Conservation (phyloP, 2,888 invertebrate species). For the Rosalia funebris region DNA sequence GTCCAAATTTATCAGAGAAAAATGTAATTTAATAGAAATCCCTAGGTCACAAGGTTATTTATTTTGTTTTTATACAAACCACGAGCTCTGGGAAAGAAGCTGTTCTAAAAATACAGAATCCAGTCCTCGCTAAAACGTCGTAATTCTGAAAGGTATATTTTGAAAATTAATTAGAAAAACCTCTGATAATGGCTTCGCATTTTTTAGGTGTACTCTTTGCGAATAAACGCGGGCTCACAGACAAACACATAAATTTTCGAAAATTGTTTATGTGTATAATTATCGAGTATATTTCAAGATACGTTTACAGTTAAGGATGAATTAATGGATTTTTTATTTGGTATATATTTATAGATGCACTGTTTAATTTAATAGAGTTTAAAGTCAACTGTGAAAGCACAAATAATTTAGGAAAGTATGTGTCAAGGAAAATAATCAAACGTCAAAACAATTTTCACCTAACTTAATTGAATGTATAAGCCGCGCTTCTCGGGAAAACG, state of each 20-base stretch:
- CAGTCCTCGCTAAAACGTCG: not conserved
- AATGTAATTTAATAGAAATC: constrained; percentile 17
- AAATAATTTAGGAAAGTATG: constrained; percentile 48
- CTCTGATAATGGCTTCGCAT: no score
- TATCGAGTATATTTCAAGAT: constrained; percentile 27
- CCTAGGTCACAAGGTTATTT: not conserved
- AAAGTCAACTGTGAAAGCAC: constrained; percentile 47
- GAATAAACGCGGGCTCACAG: no score
- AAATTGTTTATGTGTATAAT: constrained; percentile 27
- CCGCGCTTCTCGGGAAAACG: constrained; percentile 10
- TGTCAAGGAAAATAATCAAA: constrained; percentile 48
- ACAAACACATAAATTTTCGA: constrained; percentile 24
- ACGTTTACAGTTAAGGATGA: constrained; percentile 24
- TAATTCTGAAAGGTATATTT: not conserved
- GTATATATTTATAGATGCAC: constrained; percentile 29
- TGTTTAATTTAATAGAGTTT: constrained; percentile 46
- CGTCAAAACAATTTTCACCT: constrained; percentile 47
- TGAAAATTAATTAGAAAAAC: not conserved
- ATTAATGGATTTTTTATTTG: constrained; percentile 27
- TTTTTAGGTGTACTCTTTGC: no score
- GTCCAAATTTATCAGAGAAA: constrained; percentile 24
- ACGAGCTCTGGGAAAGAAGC: no score
- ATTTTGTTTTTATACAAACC: not conserved
- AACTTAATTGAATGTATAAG: constrained; percentile 36
- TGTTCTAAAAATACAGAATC: no score